These are phyloP conservation scores for Oedothorax gibbosus DNA, from an alignment of 1,140 invertebrate species.

Conservation along the genomic window DNA sequence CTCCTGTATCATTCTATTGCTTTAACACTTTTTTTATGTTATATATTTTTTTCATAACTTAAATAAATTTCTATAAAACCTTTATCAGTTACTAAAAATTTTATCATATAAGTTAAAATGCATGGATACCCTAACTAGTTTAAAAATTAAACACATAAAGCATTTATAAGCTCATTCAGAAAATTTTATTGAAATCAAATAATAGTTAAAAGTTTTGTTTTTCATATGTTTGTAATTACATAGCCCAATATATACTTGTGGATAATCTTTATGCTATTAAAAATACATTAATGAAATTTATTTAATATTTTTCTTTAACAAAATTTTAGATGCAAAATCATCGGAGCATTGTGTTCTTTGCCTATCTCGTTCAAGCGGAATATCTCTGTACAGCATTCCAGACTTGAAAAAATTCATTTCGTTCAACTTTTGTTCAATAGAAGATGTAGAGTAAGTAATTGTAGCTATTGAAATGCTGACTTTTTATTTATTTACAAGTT, in stretches of 20 bases:
- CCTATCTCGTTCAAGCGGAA: constrained; percentile 41
- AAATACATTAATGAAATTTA: not conserved
- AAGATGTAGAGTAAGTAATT: constrained; percentile 41
- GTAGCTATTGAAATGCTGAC: not conserved
- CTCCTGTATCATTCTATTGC: not conserved
- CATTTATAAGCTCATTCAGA: no score
- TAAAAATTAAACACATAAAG: no score
- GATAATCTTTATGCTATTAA: no score
- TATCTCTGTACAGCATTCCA: constrained; percentile 50
- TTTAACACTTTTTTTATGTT: not conserved
- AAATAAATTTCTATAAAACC: not conserved
- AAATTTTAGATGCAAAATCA: constrained; percentile 47
- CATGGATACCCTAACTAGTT: not conserved
- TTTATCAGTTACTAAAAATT: not conserved
- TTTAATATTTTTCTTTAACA: not conserved
- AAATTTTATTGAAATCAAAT: no score
- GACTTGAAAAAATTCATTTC: constrained; percentile 53
- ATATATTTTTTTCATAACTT: no score
- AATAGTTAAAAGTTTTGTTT: no score
- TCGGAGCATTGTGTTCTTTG: constrained; percentile 47
- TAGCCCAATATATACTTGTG: no score
- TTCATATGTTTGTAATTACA: no score
- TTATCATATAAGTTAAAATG: no score
- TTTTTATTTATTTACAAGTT: not conserved
- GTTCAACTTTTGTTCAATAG: constrained; percentile 29